Base-by-base conservation (phyloP, 2,113 vertebrate genomes). In the Muntiacus reevesi region DNA sequence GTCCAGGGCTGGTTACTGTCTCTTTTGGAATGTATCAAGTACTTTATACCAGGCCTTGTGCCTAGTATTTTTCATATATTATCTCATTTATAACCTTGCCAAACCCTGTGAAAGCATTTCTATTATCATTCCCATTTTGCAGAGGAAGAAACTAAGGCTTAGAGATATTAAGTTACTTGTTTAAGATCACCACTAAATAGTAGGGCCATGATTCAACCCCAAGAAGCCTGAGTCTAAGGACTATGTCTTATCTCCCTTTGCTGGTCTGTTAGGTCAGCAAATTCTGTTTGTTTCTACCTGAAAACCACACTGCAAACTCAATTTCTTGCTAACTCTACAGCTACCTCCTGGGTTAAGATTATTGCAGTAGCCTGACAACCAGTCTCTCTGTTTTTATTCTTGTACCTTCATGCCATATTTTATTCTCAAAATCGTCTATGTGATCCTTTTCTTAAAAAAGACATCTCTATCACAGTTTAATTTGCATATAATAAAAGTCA, bases 401-500 rank as follows among this genome's bases (percentile, higher is more conserved):
- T 90, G 54, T 7, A 36, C 36, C 54, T 62, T 47, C 33, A 9
- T 28, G 7, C 15, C 23, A 7, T 27, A 50, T 25, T 92, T 92
- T 67, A 47, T 92, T 87, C 36, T 82, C 28, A 94, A 71, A 93
- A 64, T n/a, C 84, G 36, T 57, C 84, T 12, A 2, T 57, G 36
- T 55, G 45, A 87, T 60, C 40, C 11, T 93, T 96, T 79, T n/a
- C 59, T 50, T 59, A 36, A 94, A 59, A 59, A 94, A 91, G 28
- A 27, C 54, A 87, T n/a, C n/a, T 96, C 36, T 45, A 17, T 88
- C 33, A 94, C 78, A 45, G 50, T 74, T 30, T 52, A 95, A 96
- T 93, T 78, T 93, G 50, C 30, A 27, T 86, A 78, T 28, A 95
- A 89, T 89, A 97, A 95, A 81, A 89, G 67, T 92, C n/a, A 45